Base-by-base conservation (phyloP, 1,140 invertebrate genomes). In the Conus ventricosus region DNA sequence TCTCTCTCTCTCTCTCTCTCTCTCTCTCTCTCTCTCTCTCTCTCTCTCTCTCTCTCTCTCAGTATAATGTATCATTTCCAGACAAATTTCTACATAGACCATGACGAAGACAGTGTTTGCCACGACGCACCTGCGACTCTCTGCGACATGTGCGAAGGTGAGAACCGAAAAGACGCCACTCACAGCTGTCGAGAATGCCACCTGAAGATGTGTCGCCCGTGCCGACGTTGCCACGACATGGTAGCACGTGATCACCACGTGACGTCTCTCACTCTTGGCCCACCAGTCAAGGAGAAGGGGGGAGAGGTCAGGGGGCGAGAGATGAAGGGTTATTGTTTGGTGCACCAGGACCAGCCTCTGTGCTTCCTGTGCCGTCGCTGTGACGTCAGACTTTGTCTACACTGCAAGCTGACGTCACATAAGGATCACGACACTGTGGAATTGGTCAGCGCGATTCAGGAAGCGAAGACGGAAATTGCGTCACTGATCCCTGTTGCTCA, bases 381-480 rank as follows among this genome's bases (percentile, higher is more conserved):
- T 86, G 85, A 86, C 85, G 85, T 86, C 85, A 86, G 27, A n/a
- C 75, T 86, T 51, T 86, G 85, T 11, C 85, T 76, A 27, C 85
- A 76, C 51, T 86, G 85, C 39, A 86, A 76, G 71, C 39, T 86
- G 85, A 86, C 85, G 85, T 86, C 67, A 76, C 85, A 86, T 39
- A 67, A 86, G 53, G 85, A 67, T 20, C 85, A 86, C 67, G 67
- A 51, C 8, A 86, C 85, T 5, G 27, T 54, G 76, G 85, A 86
- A 5, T n/a, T 86, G 51, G 53, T 54, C n/a, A 39, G 10, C 11
- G 67, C 85, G 5, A 25, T 51, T 20, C 13, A 4, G 13, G 25
- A 76, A 86, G 85, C 85, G 7, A 86, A 86, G 51, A 17, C 13
- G 39, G 85, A 86, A 53, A 63, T 86, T 23, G 51, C 85, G 17